Conservation (phyloP, 2,797 vertebrate species). For the Bucorvus abyssinicus region DNA sequence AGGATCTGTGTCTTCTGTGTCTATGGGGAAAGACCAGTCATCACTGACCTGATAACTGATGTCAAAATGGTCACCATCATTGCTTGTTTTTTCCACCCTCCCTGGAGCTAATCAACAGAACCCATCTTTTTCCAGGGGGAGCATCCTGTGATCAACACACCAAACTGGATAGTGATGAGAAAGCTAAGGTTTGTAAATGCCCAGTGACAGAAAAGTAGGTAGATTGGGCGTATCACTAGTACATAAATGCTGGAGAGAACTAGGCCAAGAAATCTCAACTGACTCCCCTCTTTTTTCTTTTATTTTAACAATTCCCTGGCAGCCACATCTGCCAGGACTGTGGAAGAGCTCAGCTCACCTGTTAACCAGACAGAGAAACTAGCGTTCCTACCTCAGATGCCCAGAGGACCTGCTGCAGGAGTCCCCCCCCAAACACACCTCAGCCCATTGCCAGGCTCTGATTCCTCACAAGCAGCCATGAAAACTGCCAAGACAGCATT, state of each 20-base stretch:
- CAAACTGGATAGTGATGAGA: not conserved
- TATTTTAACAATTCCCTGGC: not conserved
- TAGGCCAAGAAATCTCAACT: not conserved
- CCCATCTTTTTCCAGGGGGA: not conserved
- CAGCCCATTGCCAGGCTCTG: accelerated
- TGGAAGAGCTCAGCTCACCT: not conserved
- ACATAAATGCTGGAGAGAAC: not conserved
- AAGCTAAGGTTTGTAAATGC: not conserved
- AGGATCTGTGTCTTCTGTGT: not conserved
- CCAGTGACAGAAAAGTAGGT: not conserved
- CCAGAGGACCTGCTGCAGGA: not conserved
- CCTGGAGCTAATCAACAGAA: not conserved
- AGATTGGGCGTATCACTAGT: accelerated
- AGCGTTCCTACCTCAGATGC: accelerated
- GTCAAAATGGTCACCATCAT: not conserved
- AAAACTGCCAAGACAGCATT: not conserved
- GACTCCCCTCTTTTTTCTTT: not conserved
- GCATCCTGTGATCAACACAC: not conserved
- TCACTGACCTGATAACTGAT: not conserved
- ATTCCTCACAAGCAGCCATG: not conserved
- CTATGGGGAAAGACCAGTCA: not conserved
- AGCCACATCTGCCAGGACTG: not conserved
- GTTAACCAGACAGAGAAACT: not conserved
- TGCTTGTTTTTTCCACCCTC: accelerated
- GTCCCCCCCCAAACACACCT: not conserved